phyloP scores from a whole-genome alignment of 1,140 invertebrate genomes.

The Bombus confusus region DNA sequence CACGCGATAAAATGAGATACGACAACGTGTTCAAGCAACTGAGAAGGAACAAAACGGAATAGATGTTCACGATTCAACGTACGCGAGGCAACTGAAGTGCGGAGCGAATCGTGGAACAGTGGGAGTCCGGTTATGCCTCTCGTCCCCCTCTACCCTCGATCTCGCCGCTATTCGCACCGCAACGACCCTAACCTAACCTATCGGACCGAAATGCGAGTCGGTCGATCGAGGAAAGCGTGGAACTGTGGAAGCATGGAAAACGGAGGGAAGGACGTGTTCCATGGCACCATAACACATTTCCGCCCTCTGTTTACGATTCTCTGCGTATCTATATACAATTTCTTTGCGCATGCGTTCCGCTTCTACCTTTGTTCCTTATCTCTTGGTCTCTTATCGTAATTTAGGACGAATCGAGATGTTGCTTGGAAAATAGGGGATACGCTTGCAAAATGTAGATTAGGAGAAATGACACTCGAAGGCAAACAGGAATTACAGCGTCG shows the following conservation, averaged over 20 bases:
- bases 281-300: conserved; percentile 71
- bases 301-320: conserved; percentile 39
- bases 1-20: conserved; percentile 10
- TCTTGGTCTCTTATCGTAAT: neutral
- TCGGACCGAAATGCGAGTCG: conserved; percentile 51
- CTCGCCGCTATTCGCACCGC: neutral
- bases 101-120: conserved; percentile 48
- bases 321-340: neutral
- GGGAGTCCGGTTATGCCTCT: conserved; percentile 26
- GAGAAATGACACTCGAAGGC: neutral
- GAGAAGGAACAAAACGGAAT: neutral
- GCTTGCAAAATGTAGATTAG: conserved; percentile 18
- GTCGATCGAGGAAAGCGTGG: conserved; percentile 66
- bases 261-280: conserved; percentile 48
- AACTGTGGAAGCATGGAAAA: conserved; percentile 28
- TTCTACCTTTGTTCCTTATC: conserved; percentile 3
- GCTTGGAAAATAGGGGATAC: neutral
- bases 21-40: conserved; percentile 5
- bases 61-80: conserved; percentile 1
- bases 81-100: conserved; percentile 73
- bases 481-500: neutral
- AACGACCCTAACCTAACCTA: conserved; percentile 62
- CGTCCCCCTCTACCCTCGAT: neutral
- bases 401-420: neutral
- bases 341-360: neutral